Evolutionary conservation across 2,888 invertebrate genomes (phyloP).

Genomic region (Cryptocheilus praepositus): DNA sequence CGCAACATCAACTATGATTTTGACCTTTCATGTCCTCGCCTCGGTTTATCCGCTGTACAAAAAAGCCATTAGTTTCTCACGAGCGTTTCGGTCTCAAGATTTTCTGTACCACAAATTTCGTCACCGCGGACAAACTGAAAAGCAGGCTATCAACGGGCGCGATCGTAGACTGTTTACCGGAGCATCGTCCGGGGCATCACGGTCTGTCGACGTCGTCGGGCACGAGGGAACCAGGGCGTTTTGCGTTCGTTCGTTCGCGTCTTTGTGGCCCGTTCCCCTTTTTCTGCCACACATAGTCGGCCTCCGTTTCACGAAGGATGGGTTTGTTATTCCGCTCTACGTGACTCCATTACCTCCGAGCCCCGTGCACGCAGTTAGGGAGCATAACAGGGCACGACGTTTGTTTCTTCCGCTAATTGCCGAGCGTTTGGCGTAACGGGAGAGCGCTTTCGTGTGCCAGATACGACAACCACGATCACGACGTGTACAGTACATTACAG

Average conservation of each 20-base stretch:
- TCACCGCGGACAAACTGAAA: no score
- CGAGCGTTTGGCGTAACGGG: constrained; percentile 66
- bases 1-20: no score
- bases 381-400: constrained; percentile 61
- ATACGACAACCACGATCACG: constrained; percentile 35
- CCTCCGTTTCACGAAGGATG: constrained; percentile 12
- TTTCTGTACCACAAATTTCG: no score
- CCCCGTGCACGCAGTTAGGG: constrained; percentile 42
- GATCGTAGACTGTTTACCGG: no score
- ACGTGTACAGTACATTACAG: neutral
- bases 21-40: no score
- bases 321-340: constrained; percentile 22
- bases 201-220: constrained; percentile 1
- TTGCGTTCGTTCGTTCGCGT: constrained; percentile 17
- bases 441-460: constrained; percentile 57
- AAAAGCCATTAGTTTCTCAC: no score
- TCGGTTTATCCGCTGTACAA: no score
- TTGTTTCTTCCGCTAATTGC: constrained; percentile 68
- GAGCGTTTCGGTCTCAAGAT: no score
- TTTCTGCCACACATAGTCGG: constrained; percentile 37
- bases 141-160: no score
- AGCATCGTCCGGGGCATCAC: no score
- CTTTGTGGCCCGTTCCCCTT: constrained; percentile 23
- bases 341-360: constrained; percentile 39
- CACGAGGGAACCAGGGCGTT: constrained; percentile 38